A percentile compares a stretch with the other conserved stretches of the same genome.
Evolutionary conservation across 2,113 vertebrate genomes (phyloP).

Genomic region (Crotalus tigris): DNA sequence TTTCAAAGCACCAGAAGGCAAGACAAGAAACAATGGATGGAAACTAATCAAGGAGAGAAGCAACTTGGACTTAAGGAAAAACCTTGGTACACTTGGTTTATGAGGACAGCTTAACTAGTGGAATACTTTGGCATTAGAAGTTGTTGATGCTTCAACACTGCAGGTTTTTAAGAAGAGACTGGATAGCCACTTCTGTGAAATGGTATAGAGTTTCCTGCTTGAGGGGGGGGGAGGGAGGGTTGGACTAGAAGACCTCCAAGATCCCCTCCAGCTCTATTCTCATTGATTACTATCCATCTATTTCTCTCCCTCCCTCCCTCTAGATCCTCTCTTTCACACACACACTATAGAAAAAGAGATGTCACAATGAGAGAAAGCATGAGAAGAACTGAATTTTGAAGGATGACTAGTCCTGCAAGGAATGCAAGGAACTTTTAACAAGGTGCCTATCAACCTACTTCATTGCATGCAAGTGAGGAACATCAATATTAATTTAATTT

Average conservation of each 20-base stretch:
- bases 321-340: background rate
- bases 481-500: background rate
- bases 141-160: background rate
- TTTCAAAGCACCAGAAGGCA: background rate
- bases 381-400: background rate
- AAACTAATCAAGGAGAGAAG: background rate
- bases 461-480: background rate
- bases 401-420: background rate
- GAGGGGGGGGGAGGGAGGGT: rapidly evolving
- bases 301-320: background rate
- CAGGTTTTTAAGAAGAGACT: background rate
- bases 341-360: background rate
- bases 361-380: background rate
- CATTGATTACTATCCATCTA: background rate
- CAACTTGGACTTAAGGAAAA: background rate
- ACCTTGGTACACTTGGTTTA: too few relatives aligned
- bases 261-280: background rate
- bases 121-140: background rate
- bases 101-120: background rate
- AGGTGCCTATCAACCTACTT: background rate
- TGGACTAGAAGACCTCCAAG: background rate
- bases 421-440: background rate
- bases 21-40: background rate
- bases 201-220: background rate
- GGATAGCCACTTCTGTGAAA: background rate